phyloP scores from a whole-genome alignment of 2,888 invertebrate species.

The Apomyelois bistriatella region DNA sequence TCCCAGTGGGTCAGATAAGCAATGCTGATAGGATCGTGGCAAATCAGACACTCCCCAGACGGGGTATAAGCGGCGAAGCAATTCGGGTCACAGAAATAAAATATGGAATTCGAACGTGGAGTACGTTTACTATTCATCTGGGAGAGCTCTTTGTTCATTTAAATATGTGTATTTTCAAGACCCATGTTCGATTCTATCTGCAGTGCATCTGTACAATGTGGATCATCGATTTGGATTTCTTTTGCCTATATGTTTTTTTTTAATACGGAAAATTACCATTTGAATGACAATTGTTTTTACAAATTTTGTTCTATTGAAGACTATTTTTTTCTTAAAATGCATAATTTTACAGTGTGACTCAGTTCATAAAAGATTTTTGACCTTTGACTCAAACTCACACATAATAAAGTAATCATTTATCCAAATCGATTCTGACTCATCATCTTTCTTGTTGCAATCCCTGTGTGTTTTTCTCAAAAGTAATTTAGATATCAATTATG shows the following conservation, averaged over 20 bases:
- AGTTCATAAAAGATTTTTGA: no score
- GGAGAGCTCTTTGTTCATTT: constrained; percentile 48
- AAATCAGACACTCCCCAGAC: constrained; percentile 66
- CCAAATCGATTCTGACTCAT: background rate
- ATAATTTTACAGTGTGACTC: no score
- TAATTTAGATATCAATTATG: background rate
- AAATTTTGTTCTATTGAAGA: no score
- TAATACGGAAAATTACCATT: no score
- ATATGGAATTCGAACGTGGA: constrained; percentile 44
- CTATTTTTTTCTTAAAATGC: no score
- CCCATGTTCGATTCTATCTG: no score
- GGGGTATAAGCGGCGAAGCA: constrained; percentile 39
- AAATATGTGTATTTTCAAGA: constrained; percentile 14
- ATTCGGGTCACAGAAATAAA: constrained; percentile 50
- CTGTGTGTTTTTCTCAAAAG: background rate
- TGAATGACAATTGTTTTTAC: no score
- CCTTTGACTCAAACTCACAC: background rate
- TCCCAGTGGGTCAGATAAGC: constrained; percentile 39
- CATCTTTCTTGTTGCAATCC: background rate
- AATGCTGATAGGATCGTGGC: constrained; percentile 48
- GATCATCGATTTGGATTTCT: no score
- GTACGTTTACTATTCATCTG: constrained; percentile 59
- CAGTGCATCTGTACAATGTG: no score
- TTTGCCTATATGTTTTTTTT: no score
- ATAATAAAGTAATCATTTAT: constrained; percentile 7